Conservation (phyloP, 2,888 invertebrate species). For the Temnothorax ravouxi region DNA sequence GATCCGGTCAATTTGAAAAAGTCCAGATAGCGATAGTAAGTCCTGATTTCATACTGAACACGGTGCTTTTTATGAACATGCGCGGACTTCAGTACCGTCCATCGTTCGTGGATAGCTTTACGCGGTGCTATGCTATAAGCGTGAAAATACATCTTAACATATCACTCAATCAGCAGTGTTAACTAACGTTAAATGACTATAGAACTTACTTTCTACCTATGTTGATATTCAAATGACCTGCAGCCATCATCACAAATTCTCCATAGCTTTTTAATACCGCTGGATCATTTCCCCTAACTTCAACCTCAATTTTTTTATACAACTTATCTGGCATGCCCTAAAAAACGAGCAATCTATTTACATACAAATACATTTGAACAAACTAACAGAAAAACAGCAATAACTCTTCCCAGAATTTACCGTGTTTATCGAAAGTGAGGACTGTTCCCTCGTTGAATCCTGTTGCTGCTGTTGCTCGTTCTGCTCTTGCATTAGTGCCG, state of each 20-base stretch:
- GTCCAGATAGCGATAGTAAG: slow-evolving; percentile 95
- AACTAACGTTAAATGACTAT: not conserved
- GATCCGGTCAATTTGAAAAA: slow-evolving; percentile 96
- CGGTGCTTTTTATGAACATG: slow-evolving; percentile 97
- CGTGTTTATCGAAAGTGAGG: not conserved
- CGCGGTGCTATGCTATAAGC: slow-evolving; percentile 90
- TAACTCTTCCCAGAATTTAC: not conserved
- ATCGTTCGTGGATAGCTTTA: slow-evolving; percentile 92
- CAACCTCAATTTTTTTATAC: slow-evolving; percentile 93
- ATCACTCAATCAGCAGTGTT: not conserved
- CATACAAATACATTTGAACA: not conserved
- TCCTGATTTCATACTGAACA: slow-evolving; percentile 98
- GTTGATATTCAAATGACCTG: slow-evolving; percentile 93
- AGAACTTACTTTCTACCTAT: slow-evolving; percentile 88
- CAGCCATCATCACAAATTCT: slow-evolving; percentile 93
- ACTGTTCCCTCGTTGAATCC: not conserved
- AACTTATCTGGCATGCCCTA: slow-evolving; percentile 89
- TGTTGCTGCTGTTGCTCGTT: slow-evolving; percentile 22
- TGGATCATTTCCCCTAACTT: slow-evolving; percentile 95
- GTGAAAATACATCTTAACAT: not conserved
- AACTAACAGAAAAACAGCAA: not conserved
- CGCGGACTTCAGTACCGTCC: slow-evolving; percentile 94
- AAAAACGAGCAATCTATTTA: not conserved
- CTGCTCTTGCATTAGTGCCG: not conserved
- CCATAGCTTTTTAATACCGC: slow-evolving; percentile 96